Conservation (phyloP, 2,113 vertebrate genomes). For the Xiphophorus maculatus region DNA sequence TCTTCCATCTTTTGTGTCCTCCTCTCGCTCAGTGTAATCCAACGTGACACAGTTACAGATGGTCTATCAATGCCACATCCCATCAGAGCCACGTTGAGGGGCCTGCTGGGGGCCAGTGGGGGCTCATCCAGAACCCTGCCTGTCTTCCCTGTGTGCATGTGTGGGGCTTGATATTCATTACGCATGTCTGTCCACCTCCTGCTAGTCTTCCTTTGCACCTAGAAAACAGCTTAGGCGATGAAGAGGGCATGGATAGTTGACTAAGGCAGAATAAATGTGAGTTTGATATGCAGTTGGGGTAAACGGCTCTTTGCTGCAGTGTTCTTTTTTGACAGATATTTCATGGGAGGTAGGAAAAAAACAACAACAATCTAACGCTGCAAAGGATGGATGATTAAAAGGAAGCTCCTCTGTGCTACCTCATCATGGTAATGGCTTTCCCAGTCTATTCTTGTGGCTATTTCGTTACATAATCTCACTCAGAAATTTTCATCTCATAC, state of each 20-base stretch:
- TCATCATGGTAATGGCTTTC: constrained; percentile 54
- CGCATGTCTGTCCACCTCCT: not conserved
- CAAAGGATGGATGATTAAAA: constrained; percentile 62
- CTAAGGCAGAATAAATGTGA: constrained; percentile 19
- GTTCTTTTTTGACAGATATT: constrained; percentile 18
- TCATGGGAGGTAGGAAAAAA: constrained; percentile 27
- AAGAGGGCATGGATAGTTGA: constrained; percentile 36
- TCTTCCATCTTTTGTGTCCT: constrained; percentile 78
- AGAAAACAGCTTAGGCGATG: constrained; percentile 39
- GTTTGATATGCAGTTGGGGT: not conserved
- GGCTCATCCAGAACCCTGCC: constrained; percentile 63
- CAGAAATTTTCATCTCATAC: constrained; percentile 22
- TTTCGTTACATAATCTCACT: constrained; percentile 49
- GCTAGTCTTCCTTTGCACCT: constrained; percentile 11
- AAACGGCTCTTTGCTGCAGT: constrained; percentile 3
- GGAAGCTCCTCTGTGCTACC: constrained; percentile 41
- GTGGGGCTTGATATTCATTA: constrained; percentile 8
- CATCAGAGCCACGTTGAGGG: constrained; percentile 82
- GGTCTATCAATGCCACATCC: constrained; percentile 85
- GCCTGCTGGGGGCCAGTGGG: constrained; percentile 71
- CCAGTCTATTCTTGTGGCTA: constrained; percentile 52
- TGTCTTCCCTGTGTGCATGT: constrained; percentile 19
- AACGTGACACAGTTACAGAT: constrained; percentile 88
- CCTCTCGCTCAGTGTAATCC: constrained; percentile 78
- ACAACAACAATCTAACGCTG: constrained; percentile 41